Conservation (phyloP, 1,140 invertebrate genomes). For the Sipha flava region DNA sequence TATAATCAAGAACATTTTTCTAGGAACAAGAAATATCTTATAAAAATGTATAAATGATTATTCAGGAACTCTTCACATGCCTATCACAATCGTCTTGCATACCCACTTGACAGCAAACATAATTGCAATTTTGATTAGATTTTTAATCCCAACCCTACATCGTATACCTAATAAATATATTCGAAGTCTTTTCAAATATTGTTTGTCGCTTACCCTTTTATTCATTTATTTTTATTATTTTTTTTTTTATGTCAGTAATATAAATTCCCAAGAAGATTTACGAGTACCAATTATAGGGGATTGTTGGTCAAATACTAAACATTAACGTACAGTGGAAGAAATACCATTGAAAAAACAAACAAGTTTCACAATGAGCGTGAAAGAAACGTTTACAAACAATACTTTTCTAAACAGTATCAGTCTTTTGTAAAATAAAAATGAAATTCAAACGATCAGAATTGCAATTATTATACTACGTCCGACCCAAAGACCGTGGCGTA, state of each 20-base stretch:
- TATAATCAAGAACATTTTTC: too few relatives aligned
- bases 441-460: neutral
- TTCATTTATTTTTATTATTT: neutral
- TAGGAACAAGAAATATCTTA: neutral
- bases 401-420: neutral
- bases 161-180: neutral
- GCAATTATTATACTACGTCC: neutral
- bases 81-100: neutral
- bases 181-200: neutral
- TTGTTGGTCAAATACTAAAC: neutral
- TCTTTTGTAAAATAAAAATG: neutral
- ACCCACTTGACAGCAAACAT: neutral
- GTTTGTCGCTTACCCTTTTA: neutral
- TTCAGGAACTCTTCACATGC: too few relatives aligned
- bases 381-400: neutral
- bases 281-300: constrained; percentile 17
- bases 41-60: too few relatives aligned
- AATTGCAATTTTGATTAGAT: neutral
- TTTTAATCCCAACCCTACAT: neutral
- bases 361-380: neutral
- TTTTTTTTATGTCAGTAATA: neutral
- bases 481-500: neutral
- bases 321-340: neutral
- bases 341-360: constrained; percentile 2
- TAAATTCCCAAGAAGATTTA: constrained; percentile 29